Evolutionary conservation across 2,113 vertebrate genomes (phyloP), one percentile per base, ranked within the genome.

Genomic region (Pseudopipra pipra): DNA sequence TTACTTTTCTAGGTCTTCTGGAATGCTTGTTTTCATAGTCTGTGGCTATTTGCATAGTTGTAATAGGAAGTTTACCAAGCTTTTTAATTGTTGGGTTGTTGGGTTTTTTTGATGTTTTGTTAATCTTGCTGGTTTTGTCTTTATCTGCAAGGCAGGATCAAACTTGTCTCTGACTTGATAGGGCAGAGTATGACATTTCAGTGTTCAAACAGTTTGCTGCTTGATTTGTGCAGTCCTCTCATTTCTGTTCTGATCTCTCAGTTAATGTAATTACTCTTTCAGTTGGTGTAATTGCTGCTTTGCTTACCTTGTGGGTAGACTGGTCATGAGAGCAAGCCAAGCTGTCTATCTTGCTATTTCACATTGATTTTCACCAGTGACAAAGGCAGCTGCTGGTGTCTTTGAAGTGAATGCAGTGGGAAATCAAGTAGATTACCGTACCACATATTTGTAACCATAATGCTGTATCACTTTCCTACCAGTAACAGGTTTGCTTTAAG

Each of bases 121-220:
- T 95, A 76, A 82, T 92, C 66, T 79, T 82, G 30, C 43, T 85
- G 44, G n/a, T 35, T 95, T 95, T 95, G 49, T 85, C 74, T 75
- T 94, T 85, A 93, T 91, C 88, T 95, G 41, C 41, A 87, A 87
- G 82, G 54, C 87, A 94, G 82, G 92, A 94, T 75, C 77, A 78
- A 76, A 89, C 89, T 87, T 94, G 93, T 33, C 74, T 78, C 74
- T 79, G 87, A 49, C 74, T 91, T 73, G 58, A 37, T 71, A 56
- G 93, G 62, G 71, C 41, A 89, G 70, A 58, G 18, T 52, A 66
- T 95, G 93, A 94, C 54, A 83, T 91, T 89, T 76, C 81, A 72
- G 61, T 7, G 30, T 77, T 67, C 44, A 85, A 65, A 84, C 56
- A 62, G 31, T 74, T 85, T 72, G 43, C 55, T 89, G 12, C 91